Evolutionary conservation across 35 echinoderm and acorn worm species (phyloP).

Genomic region (Apostichopus parvimensis): DNA sequence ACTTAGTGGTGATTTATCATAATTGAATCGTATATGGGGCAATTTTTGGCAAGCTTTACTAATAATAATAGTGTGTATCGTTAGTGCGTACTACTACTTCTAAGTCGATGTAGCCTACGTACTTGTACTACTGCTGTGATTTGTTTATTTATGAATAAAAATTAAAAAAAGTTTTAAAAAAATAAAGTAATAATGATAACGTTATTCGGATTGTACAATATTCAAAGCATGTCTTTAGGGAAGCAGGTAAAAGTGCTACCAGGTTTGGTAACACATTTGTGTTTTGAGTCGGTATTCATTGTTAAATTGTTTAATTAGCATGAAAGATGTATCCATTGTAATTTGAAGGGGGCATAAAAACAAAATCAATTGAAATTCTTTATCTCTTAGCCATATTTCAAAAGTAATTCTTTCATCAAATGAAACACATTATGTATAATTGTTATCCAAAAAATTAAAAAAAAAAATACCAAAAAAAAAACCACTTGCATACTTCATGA

Average conservation of each 20-base stretch:
- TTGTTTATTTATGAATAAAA: neutral
- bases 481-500: constrained; percentile 30
- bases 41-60: constrained; percentile 32
- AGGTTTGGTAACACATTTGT: neutral
- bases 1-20: constrained; percentile 9
- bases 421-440: neutral
- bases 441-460: neutral
- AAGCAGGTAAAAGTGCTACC: neutral
- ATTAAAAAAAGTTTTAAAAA: too few species aligned
- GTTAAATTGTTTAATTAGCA: neutral
- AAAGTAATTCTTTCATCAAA: constrained; percentile 26
- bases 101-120: neutral
- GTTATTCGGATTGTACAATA: neutral
- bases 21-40: neutral
- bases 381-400: neutral
- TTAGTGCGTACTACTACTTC: neutral
- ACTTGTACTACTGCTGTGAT: constrained; percentile 24
- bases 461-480: constrained; percentile 17
- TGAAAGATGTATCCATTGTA: neutral
- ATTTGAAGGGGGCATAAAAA: neutral
- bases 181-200: too few species aligned
- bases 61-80: neutral
- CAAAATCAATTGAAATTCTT: neutral
- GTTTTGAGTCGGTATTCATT: neutral
- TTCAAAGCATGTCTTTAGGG: constrained; percentile 28